A percentile compares a stretch with the other conserved stretches of the same genome.
Conservation (phyloP, 2,113 vertebrate genomes). For the Pseudopodoces humilis region DNA sequence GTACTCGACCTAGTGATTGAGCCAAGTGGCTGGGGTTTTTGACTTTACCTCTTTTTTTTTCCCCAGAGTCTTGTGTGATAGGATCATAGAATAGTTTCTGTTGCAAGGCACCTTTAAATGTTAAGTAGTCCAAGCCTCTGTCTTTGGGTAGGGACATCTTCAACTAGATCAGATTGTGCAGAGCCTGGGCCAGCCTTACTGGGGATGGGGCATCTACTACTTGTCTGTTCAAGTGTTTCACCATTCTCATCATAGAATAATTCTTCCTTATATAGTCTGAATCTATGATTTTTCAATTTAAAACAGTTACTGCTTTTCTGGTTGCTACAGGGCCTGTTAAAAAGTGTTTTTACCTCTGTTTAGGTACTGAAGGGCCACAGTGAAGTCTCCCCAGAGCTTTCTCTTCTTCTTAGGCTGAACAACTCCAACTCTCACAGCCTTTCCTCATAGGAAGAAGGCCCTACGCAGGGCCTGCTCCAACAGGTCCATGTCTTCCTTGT, state of each 20-base stretch:
- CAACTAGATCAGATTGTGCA: background rate
- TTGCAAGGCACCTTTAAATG: background rate
- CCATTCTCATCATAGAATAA: background rate
- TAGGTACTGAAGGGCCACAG: background rate
- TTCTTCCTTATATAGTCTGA: background rate
- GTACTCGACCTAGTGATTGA: background rate
- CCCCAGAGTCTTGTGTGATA: background rate
- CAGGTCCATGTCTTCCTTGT: rapidly evolving
- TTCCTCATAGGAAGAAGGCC: background rate
- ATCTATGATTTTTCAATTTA: background rate
- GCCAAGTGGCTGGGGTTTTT: background rate
- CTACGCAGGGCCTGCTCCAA: rapidly evolving
- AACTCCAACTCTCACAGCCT: background rate
- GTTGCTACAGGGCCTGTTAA: rapidly evolving
- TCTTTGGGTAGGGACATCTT: background rate
- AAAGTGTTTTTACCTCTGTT: background rate
- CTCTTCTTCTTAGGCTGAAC: background rate
- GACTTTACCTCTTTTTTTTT: background rate
- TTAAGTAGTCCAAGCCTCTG: rapidly evolving
- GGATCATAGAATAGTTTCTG: background rate
- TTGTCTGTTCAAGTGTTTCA: background rate
- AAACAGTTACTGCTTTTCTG: background rate
- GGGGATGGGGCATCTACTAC: background rate
- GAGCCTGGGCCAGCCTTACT: background rate
- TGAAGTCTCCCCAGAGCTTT: background rate